Evolutionary conservation across 2,113 vertebrate genomes (phyloP).

Genomic region (Muntiacus reevesi): DNA sequence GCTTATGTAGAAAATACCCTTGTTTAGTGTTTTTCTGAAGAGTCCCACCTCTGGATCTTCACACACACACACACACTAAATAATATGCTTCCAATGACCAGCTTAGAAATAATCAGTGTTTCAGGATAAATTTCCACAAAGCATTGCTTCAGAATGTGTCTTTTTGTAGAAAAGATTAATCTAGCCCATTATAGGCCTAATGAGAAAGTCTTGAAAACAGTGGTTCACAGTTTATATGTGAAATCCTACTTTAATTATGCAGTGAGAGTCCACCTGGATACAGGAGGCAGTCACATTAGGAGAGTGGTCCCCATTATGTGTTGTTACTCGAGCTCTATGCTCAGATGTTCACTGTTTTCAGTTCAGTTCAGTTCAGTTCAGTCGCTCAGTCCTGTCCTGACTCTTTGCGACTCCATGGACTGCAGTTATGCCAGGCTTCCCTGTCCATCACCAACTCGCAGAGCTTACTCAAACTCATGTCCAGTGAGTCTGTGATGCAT

Average conservation of each 20-base stretch:
- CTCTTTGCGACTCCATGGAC: not conserved
- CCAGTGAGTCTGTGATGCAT: not conserved
- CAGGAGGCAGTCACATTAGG: slow-evolving; percentile 46
- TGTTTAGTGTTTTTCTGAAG: slow-evolving; percentile 10
- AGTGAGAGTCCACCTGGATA: slow-evolving; percentile 44
- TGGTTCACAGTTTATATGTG: slow-evolving; percentile 46
- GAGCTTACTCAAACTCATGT: not conserved
- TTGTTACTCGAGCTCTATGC: not conserved
- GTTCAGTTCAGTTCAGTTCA: not conserved
- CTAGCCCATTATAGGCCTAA: slow-evolving; percentile 34
- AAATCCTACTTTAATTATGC: slow-evolving; percentile 52
- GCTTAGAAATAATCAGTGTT: slow-evolving; percentile 19
- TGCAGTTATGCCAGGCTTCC: not conserved
- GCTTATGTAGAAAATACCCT: slow-evolving; percentile 9
- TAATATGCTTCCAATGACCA: slow-evolving; percentile 22
- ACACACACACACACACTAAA: not conserved
- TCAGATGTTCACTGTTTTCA: not conserved
- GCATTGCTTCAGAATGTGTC: not conserved
- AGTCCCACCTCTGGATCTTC: not conserved
- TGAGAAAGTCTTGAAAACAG: slow-evolving; percentile 62
- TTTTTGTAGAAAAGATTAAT: slow-evolving; percentile 52
- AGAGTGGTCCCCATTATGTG: not conserved
- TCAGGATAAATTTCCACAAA: slow-evolving; percentile 13
- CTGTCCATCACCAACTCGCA: not conserved
- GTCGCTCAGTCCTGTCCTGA: not conserved